A percentile compares a stretch with the other conserved stretches of the same genome.
Evolutionary conservation across 2,797 vertebrate species (phyloP).

Genomic region (Valencia hispanica): DNA sequence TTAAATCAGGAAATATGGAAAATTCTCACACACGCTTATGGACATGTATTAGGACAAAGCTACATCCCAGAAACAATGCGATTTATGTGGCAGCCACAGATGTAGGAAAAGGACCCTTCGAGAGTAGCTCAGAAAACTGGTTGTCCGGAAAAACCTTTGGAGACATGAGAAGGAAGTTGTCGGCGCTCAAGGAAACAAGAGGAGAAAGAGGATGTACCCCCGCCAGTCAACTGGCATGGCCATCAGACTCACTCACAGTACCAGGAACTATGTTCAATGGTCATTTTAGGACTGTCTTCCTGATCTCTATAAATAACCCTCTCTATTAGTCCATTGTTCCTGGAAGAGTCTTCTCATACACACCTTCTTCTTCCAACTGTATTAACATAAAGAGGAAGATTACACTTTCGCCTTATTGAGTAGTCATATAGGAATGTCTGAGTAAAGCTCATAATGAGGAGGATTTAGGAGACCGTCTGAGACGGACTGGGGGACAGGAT

Average conservation of each 20-base stretch:
- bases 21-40: not conserved
- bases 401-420: constrained; percentile 62
- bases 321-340: constrained; percentile 73
- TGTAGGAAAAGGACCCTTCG: constrained; percentile 30
- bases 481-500: constrained; percentile 32
- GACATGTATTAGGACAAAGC: constrained; percentile 10
- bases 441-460: constrained; percentile 11
- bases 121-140: constrained; percentile 36
- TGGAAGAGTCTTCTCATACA: constrained; percentile 55
- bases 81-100: constrained; percentile 51
- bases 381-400: constrained; percentile 34
- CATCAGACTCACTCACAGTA: constrained; percentile 45
- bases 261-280: constrained; percentile 59
- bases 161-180: constrained; percentile 53
- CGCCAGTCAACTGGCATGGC: constrained; percentile 48
- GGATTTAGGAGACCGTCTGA: constrained; percentile 22
- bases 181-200: constrained; percentile 47
- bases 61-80: constrained; percentile 34
- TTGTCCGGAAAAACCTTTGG: constrained; percentile 46
- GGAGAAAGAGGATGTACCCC: constrained; percentile 74
- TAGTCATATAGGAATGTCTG: constrained; percentile 32
- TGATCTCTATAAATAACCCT: constrained; percentile 69
- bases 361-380: constrained; percentile 2
- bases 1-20: not conserved
- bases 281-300: constrained; percentile 49